phyloP scores from a whole-genome alignment of 2,888 invertebrate genomes.

The Synergus laeviventris region DNA sequence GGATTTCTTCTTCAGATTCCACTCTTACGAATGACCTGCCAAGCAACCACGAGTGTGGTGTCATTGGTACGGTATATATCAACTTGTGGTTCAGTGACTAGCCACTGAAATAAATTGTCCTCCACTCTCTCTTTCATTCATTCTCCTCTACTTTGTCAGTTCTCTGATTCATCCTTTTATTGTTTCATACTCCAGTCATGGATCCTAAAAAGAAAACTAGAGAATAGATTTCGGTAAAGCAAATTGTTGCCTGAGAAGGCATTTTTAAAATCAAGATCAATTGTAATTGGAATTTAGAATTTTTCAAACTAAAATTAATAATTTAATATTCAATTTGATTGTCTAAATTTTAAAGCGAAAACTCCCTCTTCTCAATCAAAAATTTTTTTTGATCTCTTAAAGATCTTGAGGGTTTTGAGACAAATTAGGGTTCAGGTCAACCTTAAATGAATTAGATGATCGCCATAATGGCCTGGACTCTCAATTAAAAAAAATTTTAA shows the following conservation, averaged over 20 bases:
- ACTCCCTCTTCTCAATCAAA: background rate
- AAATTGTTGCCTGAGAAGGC: background rate
- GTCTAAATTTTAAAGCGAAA: no score
- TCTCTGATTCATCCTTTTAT: slow-evolving; percentile 15
- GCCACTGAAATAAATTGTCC: slow-evolving; percentile 30
- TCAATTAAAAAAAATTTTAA: background rate
- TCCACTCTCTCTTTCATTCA: background rate
- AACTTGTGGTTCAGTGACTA: slow-evolving; percentile 24
- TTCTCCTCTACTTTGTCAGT: background rate
- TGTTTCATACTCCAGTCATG: background rate
- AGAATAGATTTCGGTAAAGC: background rate
- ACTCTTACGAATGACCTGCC: slow-evolving; percentile 52
- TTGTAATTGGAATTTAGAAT: no score
- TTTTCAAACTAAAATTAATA: no score
- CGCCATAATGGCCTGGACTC: background rate
- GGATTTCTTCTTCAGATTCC: slow-evolving; percentile 53
- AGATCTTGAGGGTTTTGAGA: background rate
- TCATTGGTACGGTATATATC: slow-evolving; percentile 66
- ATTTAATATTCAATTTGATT: no score
- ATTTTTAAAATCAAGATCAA: background rate
- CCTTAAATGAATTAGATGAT: background rate
- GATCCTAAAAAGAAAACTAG: background rate
- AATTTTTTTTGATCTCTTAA: background rate
- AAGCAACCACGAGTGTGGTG: slow-evolving; percentile 62
- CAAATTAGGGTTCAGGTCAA: background rate